Percentiles rank a stretch among this genome's conserved stretches.
These are phyloP conservation scores for Zaprionus capensis DNA, from an alignment of 1,140 invertebrate genomes.

Conservation along the genomic window DNA sequence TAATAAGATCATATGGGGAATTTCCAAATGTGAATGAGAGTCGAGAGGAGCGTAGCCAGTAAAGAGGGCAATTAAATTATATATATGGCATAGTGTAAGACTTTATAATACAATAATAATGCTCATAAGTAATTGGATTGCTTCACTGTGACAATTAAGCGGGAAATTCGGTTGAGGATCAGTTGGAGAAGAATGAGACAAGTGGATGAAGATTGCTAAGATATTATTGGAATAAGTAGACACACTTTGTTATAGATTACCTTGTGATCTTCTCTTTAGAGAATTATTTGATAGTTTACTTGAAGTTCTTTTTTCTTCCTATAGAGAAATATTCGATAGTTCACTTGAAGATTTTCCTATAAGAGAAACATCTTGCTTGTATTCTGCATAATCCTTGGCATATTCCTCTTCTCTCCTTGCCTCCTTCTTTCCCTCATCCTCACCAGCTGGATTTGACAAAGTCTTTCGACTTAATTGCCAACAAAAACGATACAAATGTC, in stretches of 20 bases:
- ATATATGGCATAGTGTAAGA: constrained; percentile 5
- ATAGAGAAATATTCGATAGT: too few species aligned
- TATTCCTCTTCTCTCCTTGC: not conserved
- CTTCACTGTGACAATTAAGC: constrained; percentile 29
- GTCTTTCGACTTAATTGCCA: constrained; percentile 52
- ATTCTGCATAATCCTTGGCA: not conserved
- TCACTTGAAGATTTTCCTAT: too few species aligned
- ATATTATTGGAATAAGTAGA: not conserved
- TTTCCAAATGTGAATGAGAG: constrained; percentile 4
- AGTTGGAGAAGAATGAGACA: not conserved
- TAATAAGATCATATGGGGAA: not conserved
- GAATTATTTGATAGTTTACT: not conserved
- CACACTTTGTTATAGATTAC: not conserved
- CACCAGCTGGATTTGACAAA: constrained; percentile 20
- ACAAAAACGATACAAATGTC: constrained; percentile 58
- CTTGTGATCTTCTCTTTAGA: not conserved
- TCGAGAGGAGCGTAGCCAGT: not conserved
- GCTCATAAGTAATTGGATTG: constrained; percentile 34
- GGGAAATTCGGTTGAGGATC: not conserved
- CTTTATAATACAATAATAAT: constrained; percentile 1
- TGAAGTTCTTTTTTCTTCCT: not conserved
- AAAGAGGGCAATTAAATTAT: constrained; percentile 22
- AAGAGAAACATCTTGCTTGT: not conserved
- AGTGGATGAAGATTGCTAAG: not conserved
- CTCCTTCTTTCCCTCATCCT: not conserved